Evolutionary conservation across 2,888 invertebrate species (phyloP).

Genomic region (Emmelina monodactyla): DNA sequence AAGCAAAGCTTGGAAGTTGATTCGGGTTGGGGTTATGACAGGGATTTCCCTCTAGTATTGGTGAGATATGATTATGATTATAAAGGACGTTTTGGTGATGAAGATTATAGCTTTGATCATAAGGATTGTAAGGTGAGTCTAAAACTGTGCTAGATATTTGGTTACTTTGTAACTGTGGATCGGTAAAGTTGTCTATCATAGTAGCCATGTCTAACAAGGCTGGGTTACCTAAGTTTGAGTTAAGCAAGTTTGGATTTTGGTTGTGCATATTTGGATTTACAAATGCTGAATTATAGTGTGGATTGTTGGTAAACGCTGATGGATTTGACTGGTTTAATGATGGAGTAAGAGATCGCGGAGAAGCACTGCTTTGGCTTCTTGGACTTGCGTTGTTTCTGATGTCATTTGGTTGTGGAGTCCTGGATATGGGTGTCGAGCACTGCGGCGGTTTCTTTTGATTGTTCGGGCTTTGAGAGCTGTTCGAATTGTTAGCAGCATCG

Average conservation of each 20-base stretch:
- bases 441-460: constrained; percentile 40
- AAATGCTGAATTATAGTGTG: constrained; percentile 53
- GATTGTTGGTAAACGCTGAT: constrained; percentile 40
- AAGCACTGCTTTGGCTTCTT: constrained; percentile 62
- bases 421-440: constrained; percentile 39
- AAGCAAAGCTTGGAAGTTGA: constrained; percentile 50
- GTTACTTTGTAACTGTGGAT: constrained; percentile 82
- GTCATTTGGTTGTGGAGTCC: constrained; percentile 47
- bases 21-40: constrained; percentile 47
- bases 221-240: constrained; percentile 57
- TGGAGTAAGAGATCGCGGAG: constrained; percentile 58
- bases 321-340: constrained; percentile 44
- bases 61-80: constrained; percentile 60
- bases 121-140: constrained; percentile 71
- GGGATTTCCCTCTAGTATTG: constrained; percentile 50
- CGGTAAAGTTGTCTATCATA: constrained; percentile 79
- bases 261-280: constrained; percentile 55
- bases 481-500: constrained; percentile 36
- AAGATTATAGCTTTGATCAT: constrained; percentile 71
- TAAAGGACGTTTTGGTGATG: constrained; percentile 72
- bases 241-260: constrained; percentile 47
- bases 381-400: constrained; percentile 49
- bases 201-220: constrained; percentile 76
- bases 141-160: constrained; percentile 86
- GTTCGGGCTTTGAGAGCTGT: constrained; percentile 39